Percentiles rank a stretch among this genome's conserved stretches.
Evolutionary conservation across 2,888 invertebrate genomes (phyloP).

Genomic region (Autographa pulchrina): DNA sequence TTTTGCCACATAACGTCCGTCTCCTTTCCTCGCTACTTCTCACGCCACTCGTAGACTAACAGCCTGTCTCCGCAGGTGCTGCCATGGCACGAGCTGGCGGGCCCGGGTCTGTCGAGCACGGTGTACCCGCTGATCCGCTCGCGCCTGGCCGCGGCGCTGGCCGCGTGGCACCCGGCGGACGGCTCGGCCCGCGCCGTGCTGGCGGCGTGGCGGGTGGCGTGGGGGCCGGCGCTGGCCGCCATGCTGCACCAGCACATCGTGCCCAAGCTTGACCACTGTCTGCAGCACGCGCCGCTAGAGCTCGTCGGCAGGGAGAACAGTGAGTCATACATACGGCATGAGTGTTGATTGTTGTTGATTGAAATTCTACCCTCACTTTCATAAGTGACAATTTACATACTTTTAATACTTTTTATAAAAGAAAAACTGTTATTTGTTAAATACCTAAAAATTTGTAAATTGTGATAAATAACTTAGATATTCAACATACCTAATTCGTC

Average conservation of each 20-base stretch:
- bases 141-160: conserved; percentile 96
- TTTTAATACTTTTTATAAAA: no score
- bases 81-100: conserved; percentile 97
- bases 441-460: no score
- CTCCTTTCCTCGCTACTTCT: no score
- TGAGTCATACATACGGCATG: conserved; percentile 51
- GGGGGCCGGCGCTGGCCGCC: conserved; percentile 89
- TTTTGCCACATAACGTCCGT: no score
- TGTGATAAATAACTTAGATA: neutral
- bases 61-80: conserved; percentile 94
- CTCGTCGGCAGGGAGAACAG: conserved; percentile 79
- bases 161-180: conserved; percentile 99
- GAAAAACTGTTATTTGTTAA: no score
- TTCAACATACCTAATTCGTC: no score
- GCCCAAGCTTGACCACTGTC: conserved; percentile 94
- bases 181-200: conserved; percentile 97
- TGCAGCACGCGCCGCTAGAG: conserved; percentile 86
- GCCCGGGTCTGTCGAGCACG: conserved; percentile 88
- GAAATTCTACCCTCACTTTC: no score
- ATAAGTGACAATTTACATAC: no score
- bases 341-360: neutral
- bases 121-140: conserved; percentile 97
- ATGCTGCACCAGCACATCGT: conserved; percentile 95
- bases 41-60: no score
- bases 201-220: conserved; percentile 94